Percentiles rank a stretch among this genome's conserved stretches.
Evolutionary conservation across 1,140 invertebrate genomes (phyloP).

Genomic region (Oedothorax gibbosus): DNA sequence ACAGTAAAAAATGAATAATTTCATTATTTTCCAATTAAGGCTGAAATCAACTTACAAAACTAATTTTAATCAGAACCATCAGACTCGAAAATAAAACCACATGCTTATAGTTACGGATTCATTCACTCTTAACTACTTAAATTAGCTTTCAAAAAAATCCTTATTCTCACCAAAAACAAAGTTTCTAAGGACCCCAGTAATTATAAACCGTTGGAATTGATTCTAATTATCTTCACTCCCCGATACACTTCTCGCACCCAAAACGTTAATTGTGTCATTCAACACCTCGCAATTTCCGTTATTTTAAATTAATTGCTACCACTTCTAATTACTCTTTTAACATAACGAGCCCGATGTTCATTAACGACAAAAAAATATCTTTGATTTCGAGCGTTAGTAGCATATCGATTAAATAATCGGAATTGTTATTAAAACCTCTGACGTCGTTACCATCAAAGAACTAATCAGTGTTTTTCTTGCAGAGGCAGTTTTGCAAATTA

Average conservation of each 20-base stretch:
- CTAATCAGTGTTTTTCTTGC: constrained; percentile 38
- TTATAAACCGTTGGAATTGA: too few species aligned
- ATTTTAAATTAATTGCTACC: constrained; percentile 44
- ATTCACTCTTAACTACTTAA: too few species aligned
- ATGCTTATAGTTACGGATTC: too few species aligned
- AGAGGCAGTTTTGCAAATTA: constrained; percentile 27
- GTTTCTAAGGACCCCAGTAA: too few species aligned
- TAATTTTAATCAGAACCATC: too few species aligned
- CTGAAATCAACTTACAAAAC: too few species aligned
- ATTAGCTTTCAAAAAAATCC: too few species aligned
- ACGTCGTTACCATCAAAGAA: not conserved
- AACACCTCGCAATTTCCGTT: constrained; percentile 28
- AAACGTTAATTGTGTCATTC: constrained; percentile 35
- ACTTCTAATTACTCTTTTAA: constrained; percentile 37
- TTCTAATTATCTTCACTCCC: too few species aligned
- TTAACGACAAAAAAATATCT: constrained; percentile 54
- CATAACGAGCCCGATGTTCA: constrained; percentile 22
- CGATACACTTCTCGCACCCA: not conserved
- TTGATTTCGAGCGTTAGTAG: constrained; percentile 32
- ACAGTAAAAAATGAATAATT: too few species aligned
- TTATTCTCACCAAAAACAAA: too few species aligned
- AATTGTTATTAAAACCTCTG: constrained; percentile 55
- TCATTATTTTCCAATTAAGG: too few species aligned
- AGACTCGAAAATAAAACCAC: too few species aligned
- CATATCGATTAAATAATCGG: constrained; percentile 58